phyloP scores from a whole-genome alignment of 2,797 vertebrate genomes.

The Prunella strophiata region DNA sequence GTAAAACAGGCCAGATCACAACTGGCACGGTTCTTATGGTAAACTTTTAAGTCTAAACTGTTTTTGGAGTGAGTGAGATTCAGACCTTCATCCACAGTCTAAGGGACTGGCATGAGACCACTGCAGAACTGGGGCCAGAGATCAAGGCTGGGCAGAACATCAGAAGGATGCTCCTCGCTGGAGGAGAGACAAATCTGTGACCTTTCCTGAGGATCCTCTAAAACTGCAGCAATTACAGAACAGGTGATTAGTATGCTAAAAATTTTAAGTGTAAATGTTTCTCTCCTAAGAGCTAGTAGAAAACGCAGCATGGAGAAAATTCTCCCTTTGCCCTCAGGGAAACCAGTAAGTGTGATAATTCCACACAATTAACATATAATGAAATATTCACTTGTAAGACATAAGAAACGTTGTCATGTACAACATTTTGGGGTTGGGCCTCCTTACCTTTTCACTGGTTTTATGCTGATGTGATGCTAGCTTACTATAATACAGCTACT shows the following conservation, averaged over 20 bases:
- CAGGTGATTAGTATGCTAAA: neutral
- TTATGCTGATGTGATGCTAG: neutral
- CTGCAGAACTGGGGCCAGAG: neutral
- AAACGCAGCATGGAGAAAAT: neutral
- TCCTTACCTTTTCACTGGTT: neutral
- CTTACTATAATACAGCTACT: neutral
- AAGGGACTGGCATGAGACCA: neutral
- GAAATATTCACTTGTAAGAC: neutral
- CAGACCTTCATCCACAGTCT: neutral
- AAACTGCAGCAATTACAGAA: neutral
- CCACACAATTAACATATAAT: neutral
- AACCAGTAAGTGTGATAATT: neutral
- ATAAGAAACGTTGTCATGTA: neutral
- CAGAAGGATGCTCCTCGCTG: neutral
- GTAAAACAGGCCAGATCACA: slow-evolving; percentile 18
- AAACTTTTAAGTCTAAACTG: slow-evolving; percentile 21
- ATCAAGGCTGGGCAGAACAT: neutral
- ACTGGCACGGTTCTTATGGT: neutral
- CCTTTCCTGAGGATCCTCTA: neutral
- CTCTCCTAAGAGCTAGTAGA: neutral
- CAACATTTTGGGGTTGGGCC: neutral
- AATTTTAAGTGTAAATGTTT: neutral
- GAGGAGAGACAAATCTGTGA: neutral
- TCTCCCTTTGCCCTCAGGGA: neutral
- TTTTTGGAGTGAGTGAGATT: slow-evolving; percentile 7